Evolutionary conservation across 2,113 vertebrate genomes (phyloP), one percentile per base, ranked within the genome.

Genomic region (Chaetodon trifascialis): DNA sequence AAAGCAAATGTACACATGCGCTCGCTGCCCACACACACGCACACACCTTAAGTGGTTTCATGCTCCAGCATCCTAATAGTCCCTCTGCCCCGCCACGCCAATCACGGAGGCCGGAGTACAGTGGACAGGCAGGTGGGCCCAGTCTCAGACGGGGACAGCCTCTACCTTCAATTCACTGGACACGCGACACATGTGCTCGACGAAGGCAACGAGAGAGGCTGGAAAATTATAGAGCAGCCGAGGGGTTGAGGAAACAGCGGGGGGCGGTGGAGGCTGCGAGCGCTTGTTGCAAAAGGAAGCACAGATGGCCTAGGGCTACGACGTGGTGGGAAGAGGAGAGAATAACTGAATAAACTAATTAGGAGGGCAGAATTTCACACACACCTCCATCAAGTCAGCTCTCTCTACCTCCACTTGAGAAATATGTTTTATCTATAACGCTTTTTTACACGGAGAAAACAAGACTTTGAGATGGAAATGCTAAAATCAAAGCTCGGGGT

Each of bases 11-110:
- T 80, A 55, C 75, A 80, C 69, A 47, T 59, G 40, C 10, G 0
- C 58, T 62, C 11, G 1, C 38, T 73, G n/a, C 46, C 16, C 46
- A 34, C 75, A 25, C 70, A 84, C 75, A 16, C 49, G 65, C 68
- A 23, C 38, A 79, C 58, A 70, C 81, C 67, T 65, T 74, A 90
- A 93, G 90, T 79, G 71, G 82, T 83, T 90, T 82, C 85, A 83
- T 92, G 92, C 60, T 74, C 69, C 62, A 65, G 90, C 84, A 92
- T 95, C 87, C 66, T 90, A 91, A 94, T 90, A 40, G 87, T 86
- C 66, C 84, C 82, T 90, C 85, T 80, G 60, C 44, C 66, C 81
- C 54, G 21, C 69, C 25, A 36, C 63, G 81, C 56, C 73, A 81
- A 82, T 86, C 78, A 67, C 16, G 46, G 34, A 81, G 21, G 67